Base-by-base conservation (phyloP, 2,797 vertebrate species). In the Danio tinwini region DNA sequence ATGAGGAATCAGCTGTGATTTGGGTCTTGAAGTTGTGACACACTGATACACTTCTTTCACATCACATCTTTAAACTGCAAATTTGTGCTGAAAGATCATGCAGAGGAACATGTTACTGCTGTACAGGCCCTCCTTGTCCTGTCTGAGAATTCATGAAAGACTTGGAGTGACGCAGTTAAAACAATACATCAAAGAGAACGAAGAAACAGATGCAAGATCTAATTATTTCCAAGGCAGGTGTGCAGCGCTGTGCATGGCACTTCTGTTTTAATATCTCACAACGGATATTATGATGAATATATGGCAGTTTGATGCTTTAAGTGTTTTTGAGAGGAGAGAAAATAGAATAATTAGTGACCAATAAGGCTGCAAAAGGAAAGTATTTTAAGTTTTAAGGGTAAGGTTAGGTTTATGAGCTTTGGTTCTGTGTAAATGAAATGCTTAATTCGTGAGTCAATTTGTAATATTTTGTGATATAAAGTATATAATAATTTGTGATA, bases 61-160 rank as follows among this genome's bases (percentile, higher is more conserved):
- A 58, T 93, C 89, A 90, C 77, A 58, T 86, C 81, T 82, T 61
- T 77, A 76, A 86, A 89, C n/a, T 78, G 89, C 44, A 90, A 93
- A 93, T 92, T 88, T 82, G 84, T 84, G 88, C 85, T 91, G 91
- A 93, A 91, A 92, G 87, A 92, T 90, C 91, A 88, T 77, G 73
- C 89, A 86, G 81, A 80, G 40, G 83, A 82, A 89, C 86, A 85
- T 86, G 90, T 80, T 82, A 85, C 78, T 73, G 3, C 90, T 88
- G 86, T 88, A 90, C 83, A 83, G 78, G 82, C 83, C 90, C 84
- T 49, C 84, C 78, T 82, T 39, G 79, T 84, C 50, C 83, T 78
- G 70, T 53, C 53, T 39, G 83, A 80, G 88, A 84, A 86, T n/a
- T 42, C 67, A 68, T 82, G 76, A 83, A 88, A 89, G 89, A 87